Percentiles rank a stretch among this genome's conserved stretches.
Conservation (phyloP, 53 echinoderm and acorn worm genomes). For the Astropecten irregularis region DNA sequence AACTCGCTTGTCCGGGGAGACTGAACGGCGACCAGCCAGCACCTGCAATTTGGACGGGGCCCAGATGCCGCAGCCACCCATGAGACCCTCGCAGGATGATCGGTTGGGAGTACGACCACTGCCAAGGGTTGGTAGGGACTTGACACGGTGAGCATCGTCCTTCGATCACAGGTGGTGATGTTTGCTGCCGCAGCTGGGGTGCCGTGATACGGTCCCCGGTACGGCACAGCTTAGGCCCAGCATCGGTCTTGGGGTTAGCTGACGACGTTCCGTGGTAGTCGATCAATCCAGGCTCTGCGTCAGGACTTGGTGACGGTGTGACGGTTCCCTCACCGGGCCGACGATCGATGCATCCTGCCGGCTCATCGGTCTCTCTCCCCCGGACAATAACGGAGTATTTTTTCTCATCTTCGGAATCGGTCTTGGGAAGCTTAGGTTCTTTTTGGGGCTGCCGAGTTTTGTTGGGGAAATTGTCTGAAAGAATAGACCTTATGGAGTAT, state of each 20-base stretch:
- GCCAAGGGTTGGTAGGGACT: background rate
- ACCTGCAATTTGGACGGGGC: background rate
- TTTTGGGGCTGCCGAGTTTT: too few relatives aligned
- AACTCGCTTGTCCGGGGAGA: background rate
- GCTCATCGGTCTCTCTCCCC: too few relatives aligned
- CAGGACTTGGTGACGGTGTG: background rate
- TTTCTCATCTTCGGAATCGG: too few relatives aligned
- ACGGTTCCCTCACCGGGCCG: background rate
- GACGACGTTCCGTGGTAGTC: background rate
- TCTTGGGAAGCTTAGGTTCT: too few relatives aligned
- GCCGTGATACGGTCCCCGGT: too few relatives aligned
- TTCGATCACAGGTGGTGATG: background rate
- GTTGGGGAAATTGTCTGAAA: background rate
- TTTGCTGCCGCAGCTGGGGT: too few relatives aligned
- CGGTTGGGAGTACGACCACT: background rate
- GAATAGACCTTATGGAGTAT: slow-evolving; percentile 38
- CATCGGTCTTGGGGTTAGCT: background rate
- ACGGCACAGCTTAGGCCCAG: too few relatives aligned
- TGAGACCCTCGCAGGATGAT: background rate
- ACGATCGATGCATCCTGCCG: too few relatives aligned
- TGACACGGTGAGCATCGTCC: background rate
- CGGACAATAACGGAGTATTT: too few relatives aligned
- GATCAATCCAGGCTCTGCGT: background rate
- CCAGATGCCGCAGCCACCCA: slow-evolving; percentile 18
- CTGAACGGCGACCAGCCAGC: slow-evolving; percentile 1